These are phyloP conservation scores for Rhodinocichla rosea DNA, from an alignment of 2,113 vertebrate species.

Conservation along the genomic window DNA sequence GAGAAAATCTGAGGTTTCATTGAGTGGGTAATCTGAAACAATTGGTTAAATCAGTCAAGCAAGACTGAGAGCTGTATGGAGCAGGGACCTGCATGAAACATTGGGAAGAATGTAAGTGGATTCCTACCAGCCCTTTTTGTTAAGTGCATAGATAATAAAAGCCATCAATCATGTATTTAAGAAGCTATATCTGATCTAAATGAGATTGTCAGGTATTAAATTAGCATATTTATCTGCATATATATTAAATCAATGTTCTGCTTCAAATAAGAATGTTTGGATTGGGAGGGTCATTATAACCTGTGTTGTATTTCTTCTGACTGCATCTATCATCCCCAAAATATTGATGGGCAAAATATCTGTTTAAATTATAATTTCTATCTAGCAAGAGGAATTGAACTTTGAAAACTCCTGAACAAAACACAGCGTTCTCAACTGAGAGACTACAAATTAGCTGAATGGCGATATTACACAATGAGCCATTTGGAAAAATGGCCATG, in stretches of 20 bases:
- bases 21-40: background rate
- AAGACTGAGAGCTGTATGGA: background rate
- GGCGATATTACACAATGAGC: background rate
- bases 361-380: background rate
- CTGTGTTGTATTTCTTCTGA: background rate
- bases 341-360: background rate
- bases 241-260: background rate
- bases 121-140: background rate
- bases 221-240: background rate
- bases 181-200: background rate
- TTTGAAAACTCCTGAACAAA: background rate
- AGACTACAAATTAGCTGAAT: background rate
- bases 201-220: background rate
- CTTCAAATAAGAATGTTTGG: background rate
- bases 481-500: background rate
- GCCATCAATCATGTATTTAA: background rate
- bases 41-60: background rate
- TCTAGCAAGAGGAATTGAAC: background rate
- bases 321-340: background rate
- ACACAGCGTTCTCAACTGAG: background rate
- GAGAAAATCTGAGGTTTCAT: background rate
- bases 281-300: background rate
- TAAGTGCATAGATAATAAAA: background rate
- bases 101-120: background rate
- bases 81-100: background rate